Evolutionary conservation across 2,888 invertebrate species (phyloP), one percentile per base, ranked within the genome.

Genomic region (Melieria crassipennis): DNA sequence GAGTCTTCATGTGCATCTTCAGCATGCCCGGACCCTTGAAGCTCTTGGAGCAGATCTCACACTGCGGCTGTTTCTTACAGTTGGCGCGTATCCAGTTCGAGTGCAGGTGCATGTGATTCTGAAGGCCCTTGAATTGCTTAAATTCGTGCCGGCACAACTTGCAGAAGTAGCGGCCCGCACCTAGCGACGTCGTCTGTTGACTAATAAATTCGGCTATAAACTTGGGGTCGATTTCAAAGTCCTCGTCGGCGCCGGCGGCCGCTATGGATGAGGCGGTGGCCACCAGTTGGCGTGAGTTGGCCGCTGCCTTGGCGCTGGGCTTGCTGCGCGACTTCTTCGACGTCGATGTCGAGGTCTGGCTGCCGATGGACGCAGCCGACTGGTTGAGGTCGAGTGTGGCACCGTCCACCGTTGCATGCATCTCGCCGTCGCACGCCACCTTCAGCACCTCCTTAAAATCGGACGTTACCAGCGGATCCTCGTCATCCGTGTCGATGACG

Each of bases 21-120:
- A 91, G 81, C 91, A 91, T 91, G 13, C 91, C 91, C 0, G 91
- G 91, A 7, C 91, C 91, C 88, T 91, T 91, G 77, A 91, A 91
- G 73, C 90, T 89, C 82, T 90, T 88, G 52, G 89, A 87, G 74
- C 91, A 91, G 60, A 91, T 89, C 13, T 88, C 87, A 79, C 91
- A 91, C 84, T 89, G 89, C 2, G 91, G 91, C 42, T 90, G 90
- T 79, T 90, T 90, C 85, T 91, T 91, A 82, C 91, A 91, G 75
- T 91, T 91, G 0, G 91, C 91, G 78, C 88, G 78, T 76, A 91
- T 91, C 91, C 91, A 91, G 83, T 91, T 91, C 11, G 89, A 87
- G 76, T 91, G 91, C 0, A 89, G 89, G 30, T 89, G 84, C 91
- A 91, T 91, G 77, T 91, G 91, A 74, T 89, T 88, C 77, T 90